Conservation (phyloP, 2,113 vertebrate species). For the Agapornis roseicollis region DNA sequence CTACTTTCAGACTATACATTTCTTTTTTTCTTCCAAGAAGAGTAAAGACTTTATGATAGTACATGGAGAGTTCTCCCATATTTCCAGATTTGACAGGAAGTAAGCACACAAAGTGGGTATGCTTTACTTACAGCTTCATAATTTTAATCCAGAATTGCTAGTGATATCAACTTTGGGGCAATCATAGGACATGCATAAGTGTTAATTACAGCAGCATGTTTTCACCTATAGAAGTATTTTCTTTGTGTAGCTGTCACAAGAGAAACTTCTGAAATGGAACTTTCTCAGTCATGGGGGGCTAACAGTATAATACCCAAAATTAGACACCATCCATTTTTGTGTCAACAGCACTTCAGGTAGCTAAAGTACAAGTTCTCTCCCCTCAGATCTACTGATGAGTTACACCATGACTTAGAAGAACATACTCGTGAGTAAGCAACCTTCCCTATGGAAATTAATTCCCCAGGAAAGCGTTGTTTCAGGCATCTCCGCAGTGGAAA, state of each 20-base stretch:
- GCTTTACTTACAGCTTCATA: not conserved
- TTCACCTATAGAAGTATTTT: conserved; percentile 39
- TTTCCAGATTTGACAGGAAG: not conserved
- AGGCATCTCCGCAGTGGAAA: conserved; percentile 21
- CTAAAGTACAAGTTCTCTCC: not conserved
- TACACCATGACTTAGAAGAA: conserved; percentile 48
- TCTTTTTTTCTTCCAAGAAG: not conserved
- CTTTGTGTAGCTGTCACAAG: not conserved
- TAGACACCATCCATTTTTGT: conserved; percentile 50
- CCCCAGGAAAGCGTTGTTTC: conserved; percentile 33
- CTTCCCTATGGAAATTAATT: conserved; percentile 57
- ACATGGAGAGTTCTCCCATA: not conserved
- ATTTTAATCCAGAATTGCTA: not conserved
- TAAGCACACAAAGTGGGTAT: not conserved
- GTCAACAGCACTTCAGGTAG: conserved; percentile 40
- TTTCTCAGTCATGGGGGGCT: not conserved
- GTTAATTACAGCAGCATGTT: conserved; percentile 39
- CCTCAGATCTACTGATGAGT: conserved; percentile 1
- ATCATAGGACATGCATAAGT: conserved; percentile 28
- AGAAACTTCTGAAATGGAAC: conserved; percentile 2
- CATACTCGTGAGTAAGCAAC: conserved; percentile 13
- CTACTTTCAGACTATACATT: not conserved
- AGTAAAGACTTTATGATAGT: not conserved
- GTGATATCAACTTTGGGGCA: not conserved
- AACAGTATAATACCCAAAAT: conserved; percentile 22